Evolutionary conservation across 1,140 invertebrate species (phyloP).

Genomic region (Neoseiulus cucumeris): DNA sequence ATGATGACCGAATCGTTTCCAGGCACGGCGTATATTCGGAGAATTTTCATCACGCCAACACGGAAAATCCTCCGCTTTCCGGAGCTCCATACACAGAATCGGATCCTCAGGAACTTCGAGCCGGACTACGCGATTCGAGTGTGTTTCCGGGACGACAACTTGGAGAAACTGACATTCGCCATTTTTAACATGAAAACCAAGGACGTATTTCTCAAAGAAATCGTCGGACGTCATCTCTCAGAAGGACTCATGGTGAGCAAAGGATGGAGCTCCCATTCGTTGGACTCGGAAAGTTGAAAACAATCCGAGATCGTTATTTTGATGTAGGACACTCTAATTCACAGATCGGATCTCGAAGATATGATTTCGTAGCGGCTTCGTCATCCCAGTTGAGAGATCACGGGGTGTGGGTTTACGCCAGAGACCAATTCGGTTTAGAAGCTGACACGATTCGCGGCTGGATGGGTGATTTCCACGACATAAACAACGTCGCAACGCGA

Average conservation of each 20-base stretch:
- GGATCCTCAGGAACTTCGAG: constrained; percentile 21
- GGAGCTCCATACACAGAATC: constrained; percentile 23
- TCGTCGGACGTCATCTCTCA: not conserved
- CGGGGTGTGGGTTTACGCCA: constrained; percentile 16
- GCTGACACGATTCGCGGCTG: constrained; percentile 20
- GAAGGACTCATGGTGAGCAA: not conserved
- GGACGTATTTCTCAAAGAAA: not conserved
- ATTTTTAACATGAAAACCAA: not conserved
- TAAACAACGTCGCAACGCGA: constrained; percentile 20
- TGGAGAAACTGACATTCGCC: constrained; percentile 18
- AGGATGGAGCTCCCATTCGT: not conserved
- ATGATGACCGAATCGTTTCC: no score
- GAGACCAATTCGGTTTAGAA: constrained; percentile 5
- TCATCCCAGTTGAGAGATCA: constrained; percentile 16
- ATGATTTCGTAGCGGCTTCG: constrained; percentile 16
- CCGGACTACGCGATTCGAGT: constrained; percentile 21
- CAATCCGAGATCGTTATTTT: not conserved
- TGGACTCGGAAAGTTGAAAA: not conserved
- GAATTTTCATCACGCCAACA: constrained; percentile 21
- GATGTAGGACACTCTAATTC: not conserved
- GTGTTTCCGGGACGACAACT: constrained; percentile 20
- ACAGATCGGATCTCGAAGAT: constrained; percentile 13
- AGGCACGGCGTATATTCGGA: constrained; percentile 12
- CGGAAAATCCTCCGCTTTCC: constrained; percentile 20
- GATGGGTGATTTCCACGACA: constrained; percentile 22